Evolutionary conservation across 1,140 invertebrate species (phyloP).

Genomic region (Drosophila simulans): DNA sequence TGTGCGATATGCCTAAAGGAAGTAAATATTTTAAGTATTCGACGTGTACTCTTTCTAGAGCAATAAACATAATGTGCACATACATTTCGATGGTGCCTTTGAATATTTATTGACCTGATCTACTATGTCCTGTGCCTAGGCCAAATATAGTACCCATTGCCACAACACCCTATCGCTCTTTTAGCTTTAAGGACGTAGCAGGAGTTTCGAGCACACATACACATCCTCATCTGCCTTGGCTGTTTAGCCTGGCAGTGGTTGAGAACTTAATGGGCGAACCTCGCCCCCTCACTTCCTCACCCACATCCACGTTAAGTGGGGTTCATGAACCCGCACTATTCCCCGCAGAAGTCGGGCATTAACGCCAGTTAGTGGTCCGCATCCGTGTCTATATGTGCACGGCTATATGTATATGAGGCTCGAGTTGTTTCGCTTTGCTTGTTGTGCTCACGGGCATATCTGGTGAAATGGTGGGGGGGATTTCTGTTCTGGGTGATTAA

Average conservation of each 20-base stretch:
- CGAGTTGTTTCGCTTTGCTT: constrained; percentile 28
- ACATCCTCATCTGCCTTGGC: constrained; percentile 14
- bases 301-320: constrained; percentile 58
- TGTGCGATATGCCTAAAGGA: no score
- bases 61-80: not conserved
- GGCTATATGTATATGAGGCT: constrained; percentile 7
- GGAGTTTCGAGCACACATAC: constrained; percentile 11
- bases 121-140: not conserved
- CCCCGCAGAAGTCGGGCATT: constrained; percentile 47
- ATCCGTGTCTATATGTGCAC: constrained; percentile 15
- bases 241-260: constrained; percentile 26
- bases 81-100: not conserved
- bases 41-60: not conserved
- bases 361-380: constrained; percentile 61
- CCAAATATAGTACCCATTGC: not conserved
- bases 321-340: constrained; percentile 62
- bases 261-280: constrained; percentile 50
- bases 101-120: constrained; percentile 8
- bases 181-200: not conserved
- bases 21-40: not conserved
- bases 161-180: not conserved
- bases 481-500: constrained; percentile 54
- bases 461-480: constrained; percentile 18
- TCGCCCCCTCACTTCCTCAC: not conserved
- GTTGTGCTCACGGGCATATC: constrained; percentile 39